phyloP scores from a whole-genome alignment of 2,888 invertebrate genomes.

The Hydropsyche betteni region DNA sequence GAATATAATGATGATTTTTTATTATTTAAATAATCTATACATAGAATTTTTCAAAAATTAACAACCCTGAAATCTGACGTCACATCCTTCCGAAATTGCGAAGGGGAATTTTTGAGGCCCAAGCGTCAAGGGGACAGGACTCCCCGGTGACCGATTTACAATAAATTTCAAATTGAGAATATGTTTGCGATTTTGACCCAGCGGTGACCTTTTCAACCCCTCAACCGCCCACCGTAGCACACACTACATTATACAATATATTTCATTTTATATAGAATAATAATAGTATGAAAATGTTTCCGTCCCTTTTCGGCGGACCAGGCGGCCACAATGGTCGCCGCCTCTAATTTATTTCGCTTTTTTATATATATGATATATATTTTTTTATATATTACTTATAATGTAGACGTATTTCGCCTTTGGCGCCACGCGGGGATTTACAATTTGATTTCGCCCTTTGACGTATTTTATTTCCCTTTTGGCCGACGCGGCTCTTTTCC shows the following conservation, averaged over 20 bases:
- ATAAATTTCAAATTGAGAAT: conserved; percentile 53
- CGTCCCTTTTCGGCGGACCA: too few relatives aligned
- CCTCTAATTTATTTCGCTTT: conserved; percentile 47
- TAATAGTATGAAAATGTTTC: too few relatives aligned
- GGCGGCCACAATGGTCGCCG: conserved; percentile 1
- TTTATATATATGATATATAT: too few relatives aligned
- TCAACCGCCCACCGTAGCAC: too few relatives aligned
- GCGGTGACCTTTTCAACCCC: conserved; percentile 36
- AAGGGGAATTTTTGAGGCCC: conserved; percentile 42
- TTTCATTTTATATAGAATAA: too few relatives aligned
- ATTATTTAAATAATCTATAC: neutral
- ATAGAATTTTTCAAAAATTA: too few relatives aligned
- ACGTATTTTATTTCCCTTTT: conserved; percentile 42
- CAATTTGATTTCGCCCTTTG: conserved; percentile 49
- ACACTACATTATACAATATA: too few relatives aligned
- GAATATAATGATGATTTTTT: neutral
- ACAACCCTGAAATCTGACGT: conserved; percentile 47
- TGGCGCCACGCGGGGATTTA: conserved; percentile 46
- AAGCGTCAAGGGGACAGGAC: conserved; percentile 38
- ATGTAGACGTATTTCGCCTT: conserved; percentile 34
- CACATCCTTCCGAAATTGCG: conserved; percentile 51
- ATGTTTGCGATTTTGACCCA: conserved; percentile 52
- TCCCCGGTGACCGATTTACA: conserved; percentile 53
- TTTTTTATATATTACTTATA: too few relatives aligned
- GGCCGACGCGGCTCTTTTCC: conserved; percentile 40